Evolutionary conservation across 1,140 invertebrate genomes (phyloP).

Genomic region (Camponotus floridanus): DNA sequence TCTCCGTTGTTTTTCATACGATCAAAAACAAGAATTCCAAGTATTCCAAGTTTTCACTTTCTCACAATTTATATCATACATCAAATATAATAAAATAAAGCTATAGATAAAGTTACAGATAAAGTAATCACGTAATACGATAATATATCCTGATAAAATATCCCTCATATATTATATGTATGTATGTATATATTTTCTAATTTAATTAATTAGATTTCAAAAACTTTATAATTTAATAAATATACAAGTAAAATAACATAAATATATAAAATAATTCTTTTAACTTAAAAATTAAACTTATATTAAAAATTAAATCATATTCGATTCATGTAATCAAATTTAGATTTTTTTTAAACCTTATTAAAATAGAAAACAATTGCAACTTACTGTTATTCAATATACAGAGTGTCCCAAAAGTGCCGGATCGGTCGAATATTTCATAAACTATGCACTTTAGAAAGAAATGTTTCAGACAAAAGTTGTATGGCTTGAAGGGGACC

Average conservation of each 20-base stretch:
- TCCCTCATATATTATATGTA: no score
- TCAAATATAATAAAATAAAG: background rate
- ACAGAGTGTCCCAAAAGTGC: no score
- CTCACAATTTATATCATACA: background rate
- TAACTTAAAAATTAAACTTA: background rate
- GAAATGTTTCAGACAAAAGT: no score
- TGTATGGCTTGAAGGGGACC: no score
- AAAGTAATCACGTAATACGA: background rate
- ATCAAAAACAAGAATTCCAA: background rate
- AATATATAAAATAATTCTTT: no score
- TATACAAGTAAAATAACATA: no score
- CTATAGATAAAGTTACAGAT: background rate
- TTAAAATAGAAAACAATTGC: background rate
- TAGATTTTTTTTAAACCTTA: background rate
- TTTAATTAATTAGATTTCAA: no score
- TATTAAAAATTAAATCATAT: background rate
- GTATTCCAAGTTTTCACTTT: background rate
- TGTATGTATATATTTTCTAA: no score
- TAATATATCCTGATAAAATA: background rate
- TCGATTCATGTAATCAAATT: constrained; percentile 6
- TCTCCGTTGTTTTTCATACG: background rate
- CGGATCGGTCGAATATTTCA: no score
- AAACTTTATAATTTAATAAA: no score
- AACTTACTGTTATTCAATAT: background rate
- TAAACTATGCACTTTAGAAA: no score